Percentiles rank a stretch among this genome's conserved stretches.
Conservation (phyloP, 1,140 invertebrate genomes). For the Acromyrmex echinatior region DNA sequence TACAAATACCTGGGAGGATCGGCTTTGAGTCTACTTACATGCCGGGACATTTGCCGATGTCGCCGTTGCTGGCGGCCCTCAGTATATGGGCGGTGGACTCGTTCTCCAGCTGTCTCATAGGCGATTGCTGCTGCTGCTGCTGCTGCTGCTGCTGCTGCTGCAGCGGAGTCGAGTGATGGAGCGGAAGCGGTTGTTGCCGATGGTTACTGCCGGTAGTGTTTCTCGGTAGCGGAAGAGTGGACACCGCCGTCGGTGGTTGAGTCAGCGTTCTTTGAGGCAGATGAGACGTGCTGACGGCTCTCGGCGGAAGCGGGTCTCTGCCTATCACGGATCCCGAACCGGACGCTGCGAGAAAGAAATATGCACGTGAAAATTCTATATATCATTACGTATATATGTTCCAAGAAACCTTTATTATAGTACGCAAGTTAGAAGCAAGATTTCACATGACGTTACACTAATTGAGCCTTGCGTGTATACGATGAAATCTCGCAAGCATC, state of each 20-base stretch:
- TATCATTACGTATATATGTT: background rate
- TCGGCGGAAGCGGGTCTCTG: constrained; percentile 86
- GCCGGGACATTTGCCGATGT: constrained; percentile 73
- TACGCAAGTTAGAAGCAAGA: background rate
- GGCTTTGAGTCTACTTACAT: constrained; percentile 54
- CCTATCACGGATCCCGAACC: constrained; percentile 88
- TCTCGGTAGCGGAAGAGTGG: constrained; percentile 82
- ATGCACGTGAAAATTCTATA: constrained; percentile 1
- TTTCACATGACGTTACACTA: constrained; percentile 21
- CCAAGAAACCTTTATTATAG: background rate
- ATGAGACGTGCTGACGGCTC: constrained; percentile 86
- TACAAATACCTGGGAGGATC: constrained; percentile 4
- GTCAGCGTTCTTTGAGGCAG: constrained; percentile 76
- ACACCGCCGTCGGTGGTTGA: constrained; percentile 80
- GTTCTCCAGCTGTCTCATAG: constrained; percentile 72
- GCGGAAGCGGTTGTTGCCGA: constrained; percentile 66
- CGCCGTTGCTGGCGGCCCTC: constrained; percentile 76
- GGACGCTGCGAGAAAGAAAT: constrained; percentile 85
- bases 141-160: constrained; percentile 37
- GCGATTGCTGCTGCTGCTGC: constrained; percentile 8
- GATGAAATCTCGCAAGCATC: constrained; percentile 6
- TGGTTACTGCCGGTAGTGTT: constrained; percentile 64
- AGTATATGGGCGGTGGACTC: constrained; percentile 73
- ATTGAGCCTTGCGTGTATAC: constrained; percentile 14
- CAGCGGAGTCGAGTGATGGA: constrained; percentile 64